Evolutionary conservation across 2,888 invertebrate genomes (phyloP), one percentile per base, ranked within the genome.

Genomic region (Mycogona germanica): DNA sequence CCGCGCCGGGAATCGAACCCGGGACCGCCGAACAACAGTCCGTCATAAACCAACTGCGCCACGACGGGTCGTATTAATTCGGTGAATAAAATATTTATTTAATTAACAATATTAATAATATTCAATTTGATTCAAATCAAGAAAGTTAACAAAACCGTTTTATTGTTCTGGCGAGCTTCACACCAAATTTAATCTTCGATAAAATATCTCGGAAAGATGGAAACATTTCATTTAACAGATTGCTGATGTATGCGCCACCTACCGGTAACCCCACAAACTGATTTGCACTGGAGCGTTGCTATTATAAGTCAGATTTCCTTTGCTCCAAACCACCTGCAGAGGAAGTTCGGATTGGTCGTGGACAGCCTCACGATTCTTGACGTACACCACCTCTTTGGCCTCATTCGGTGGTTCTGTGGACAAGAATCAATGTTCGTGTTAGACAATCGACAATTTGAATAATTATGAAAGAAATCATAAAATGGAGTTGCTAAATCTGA

Each of bases 351-450:
- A 75, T 55, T 79, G 78, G 63, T 84, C 76, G 63, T 87, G 82
- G 3, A 56, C 38, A 14, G 86, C 78, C 29, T 79, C 75, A 59
- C 80, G 78, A 17, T 67, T 65, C 7, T 80, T 75, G 69, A 91
- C 87, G 72, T 81, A 84, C 53, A 93, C 87, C 65, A 81, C 83
- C 67, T 89, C 87, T 0, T 85, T 78, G 0, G 91, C 87, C 1
- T 84, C 84, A 0, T 83, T 84, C 0, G 92, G 91, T 0, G 92
- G 87, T 77, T 93, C 89, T 87, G 67, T 28, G 61, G 62, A 32
- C 6, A 19, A 32, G 21, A 2, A 7, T 9, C 23, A 2, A 45
- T 19, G 45, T 23, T 25, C 12, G 25, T 3, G 23, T 23, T 4
- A 12, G 12, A 35, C 35, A n/a, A 35, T 12, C 35, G 9, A 12